A percentile compares a stretch with the other conserved stretches of the same genome.
phyloP scores from a whole-genome alignment of 2,888 invertebrate species.

The Dendrolimus houi region DNA sequence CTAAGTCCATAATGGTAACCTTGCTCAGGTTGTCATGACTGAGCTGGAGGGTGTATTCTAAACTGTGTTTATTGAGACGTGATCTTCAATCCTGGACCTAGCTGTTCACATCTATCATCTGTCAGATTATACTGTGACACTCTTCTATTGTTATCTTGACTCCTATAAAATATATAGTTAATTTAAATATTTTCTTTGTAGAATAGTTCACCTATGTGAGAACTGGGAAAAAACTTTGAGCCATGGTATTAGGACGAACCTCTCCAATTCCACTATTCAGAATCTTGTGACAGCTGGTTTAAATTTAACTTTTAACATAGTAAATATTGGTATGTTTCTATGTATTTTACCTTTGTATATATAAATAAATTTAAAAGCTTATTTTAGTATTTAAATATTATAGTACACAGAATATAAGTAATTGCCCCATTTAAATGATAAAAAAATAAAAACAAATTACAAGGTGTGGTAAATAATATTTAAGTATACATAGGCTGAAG shows the following conservation, averaged over 20 bases:
- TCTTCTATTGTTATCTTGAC: too few relatives aligned
- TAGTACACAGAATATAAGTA: neutral
- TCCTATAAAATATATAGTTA: neutral
- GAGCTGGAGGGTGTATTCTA: too few relatives aligned
- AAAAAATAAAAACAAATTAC: neutral
- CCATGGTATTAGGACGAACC: conserved; percentile 83
- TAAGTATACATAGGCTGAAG: neutral
- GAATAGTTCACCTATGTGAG: conserved; percentile 78
- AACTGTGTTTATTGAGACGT: too few relatives aligned
- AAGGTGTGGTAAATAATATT: neutral
- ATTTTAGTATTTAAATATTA: neutral
- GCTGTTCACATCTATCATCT: too few relatives aligned
- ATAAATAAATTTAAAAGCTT: neutral
- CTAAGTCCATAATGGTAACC: too few relatives aligned
- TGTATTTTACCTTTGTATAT: conserved; percentile 3
- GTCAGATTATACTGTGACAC: too few relatives aligned
- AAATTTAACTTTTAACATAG: conserved; percentile 67
- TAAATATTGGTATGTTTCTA: conserved; percentile 59
- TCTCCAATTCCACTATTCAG: conserved; percentile 63
- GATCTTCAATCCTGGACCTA: too few relatives aligned
- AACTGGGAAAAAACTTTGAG: conserved; percentile 86
- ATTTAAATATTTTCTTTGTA: conserved; percentile 25
- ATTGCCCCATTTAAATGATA: neutral
- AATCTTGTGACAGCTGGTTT: conserved; percentile 65
- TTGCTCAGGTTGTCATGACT: too few relatives aligned